These are phyloP conservation scores for Diplodus sargus DNA, from an alignment of 2,797 vertebrate species.

Conservation along the genomic window DNA sequence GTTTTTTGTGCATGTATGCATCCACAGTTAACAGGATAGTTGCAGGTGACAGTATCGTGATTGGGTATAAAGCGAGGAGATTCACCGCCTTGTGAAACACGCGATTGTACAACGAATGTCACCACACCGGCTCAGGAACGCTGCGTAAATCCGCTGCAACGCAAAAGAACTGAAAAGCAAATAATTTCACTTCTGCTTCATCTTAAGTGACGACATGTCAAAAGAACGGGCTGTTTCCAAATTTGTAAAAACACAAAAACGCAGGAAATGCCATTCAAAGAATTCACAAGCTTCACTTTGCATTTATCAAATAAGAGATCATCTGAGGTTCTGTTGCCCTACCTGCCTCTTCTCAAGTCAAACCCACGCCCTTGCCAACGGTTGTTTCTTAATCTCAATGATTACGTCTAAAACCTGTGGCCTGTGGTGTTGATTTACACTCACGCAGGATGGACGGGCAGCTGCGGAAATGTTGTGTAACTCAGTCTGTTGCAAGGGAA, in stretches of 20 bases:
- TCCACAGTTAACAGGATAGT: too few relatives aligned
- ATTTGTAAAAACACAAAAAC: neutral
- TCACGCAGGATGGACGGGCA: neutral
- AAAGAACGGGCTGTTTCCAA: neutral
- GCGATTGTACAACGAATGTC: too few relatives aligned
- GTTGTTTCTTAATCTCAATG: neutral
- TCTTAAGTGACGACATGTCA: too few relatives aligned
- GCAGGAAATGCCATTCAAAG: neutral
- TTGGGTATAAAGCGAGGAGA: too few relatives aligned
- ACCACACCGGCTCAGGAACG: too few relatives aligned
- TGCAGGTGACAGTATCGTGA: too few relatives aligned
- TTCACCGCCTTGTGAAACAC: too few relatives aligned
- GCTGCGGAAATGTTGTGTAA: constrained; percentile 35
- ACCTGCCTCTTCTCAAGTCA: neutral
- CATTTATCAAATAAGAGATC: neutral
- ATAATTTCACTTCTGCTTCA: too few relatives aligned
- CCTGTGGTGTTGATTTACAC: constrained; percentile 2
- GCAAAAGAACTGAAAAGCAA: too few relatives aligned
- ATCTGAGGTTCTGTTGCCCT: too few relatives aligned
- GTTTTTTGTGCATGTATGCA: too few relatives aligned
- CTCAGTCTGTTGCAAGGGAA: constrained; percentile 9
- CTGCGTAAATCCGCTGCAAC: too few relatives aligned
- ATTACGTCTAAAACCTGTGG: neutral
- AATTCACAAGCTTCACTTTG: neutral
- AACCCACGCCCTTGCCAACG: neutral